Percentiles rank a stretch among this genome's conserved stretches.
phyloP scores from a whole-genome alignment of 2,113 vertebrate species.

The Ptyas mucosa region DNA sequence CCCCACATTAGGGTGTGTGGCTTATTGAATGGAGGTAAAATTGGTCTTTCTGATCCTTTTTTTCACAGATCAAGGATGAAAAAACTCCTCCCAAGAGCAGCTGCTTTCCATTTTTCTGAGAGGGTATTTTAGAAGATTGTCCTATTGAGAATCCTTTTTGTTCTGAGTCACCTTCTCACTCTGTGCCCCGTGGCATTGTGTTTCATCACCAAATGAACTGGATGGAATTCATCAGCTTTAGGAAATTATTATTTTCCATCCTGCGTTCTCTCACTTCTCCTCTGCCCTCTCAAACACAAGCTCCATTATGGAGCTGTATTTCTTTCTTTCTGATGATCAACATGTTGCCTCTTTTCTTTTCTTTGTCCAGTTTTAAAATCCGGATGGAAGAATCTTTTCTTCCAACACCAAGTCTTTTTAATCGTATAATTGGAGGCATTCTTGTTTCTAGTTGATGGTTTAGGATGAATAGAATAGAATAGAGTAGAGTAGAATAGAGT shows the following conservation, averaged over 20 bases:
- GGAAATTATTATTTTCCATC: neutral
- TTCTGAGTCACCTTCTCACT: neutral
- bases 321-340: neutral
- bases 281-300: neutral
- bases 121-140: neutral
- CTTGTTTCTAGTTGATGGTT: no score
- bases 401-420: neutral
- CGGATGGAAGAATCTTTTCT: neutral
- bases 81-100: neutral
- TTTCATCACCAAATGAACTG: neutral
- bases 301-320: neutral
- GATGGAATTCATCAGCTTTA: neutral
- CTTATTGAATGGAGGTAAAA: neutral
- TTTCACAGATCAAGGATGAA: neutral
- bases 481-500: no score
- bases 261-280: neutral
- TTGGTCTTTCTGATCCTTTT: neutral
- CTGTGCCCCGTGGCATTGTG: neutral
- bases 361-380: neutral
- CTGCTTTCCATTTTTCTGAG: slow-evolving; percentile 1
- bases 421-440: neutral
- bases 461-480: neutral
- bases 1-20: accelerated
- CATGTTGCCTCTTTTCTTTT: neutral
- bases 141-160: neutral